These are phyloP conservation scores for Tetramorium bicarinatum DNA, from an alignment of 2,888 invertebrate species.

Conservation along the genomic window DNA sequence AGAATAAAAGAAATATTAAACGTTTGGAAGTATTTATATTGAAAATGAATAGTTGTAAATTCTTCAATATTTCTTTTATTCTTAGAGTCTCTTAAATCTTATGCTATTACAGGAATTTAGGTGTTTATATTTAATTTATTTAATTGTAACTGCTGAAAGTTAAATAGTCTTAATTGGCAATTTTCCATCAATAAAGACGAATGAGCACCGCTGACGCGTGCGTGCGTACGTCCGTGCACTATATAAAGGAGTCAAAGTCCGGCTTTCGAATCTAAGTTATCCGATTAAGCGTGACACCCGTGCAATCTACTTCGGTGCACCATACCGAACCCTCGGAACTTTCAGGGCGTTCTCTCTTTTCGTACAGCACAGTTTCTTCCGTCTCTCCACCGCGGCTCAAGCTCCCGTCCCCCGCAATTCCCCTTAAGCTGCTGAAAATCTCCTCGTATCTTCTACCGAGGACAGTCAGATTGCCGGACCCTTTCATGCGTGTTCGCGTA, in stretches of 20 bases:
- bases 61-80: not conserved
- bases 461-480: constrained; percentile 64
- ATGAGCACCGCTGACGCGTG: constrained; percentile 48
- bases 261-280: constrained; percentile 79
- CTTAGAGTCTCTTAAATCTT: not conserved
- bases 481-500: constrained; percentile 72
- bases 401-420: constrained; percentile 40
- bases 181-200: constrained; percentile 37
- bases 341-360: constrained; percentile 58
- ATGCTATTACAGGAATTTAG: not conserved
- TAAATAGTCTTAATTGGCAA: constrained; percentile 40
- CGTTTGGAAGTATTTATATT: too few relatives aligned
- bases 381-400: constrained; percentile 34
- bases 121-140: not conserved
- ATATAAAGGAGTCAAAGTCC: constrained; percentile 70
- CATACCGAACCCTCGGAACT: constrained; percentile 66
- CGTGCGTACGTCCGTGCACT: constrained; percentile 42
- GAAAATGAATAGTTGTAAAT: not conserved
- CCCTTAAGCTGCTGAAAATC: constrained; percentile 73
- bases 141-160: constrained; percentile 10
- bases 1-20: too few relatives aligned
- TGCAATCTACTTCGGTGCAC: constrained; percentile 77
- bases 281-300: constrained; percentile 81
- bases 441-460: constrained; percentile 67
- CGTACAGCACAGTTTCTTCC: constrained; percentile 26